A percentile compares a stretch with the other conserved stretches of the same genome.
These are phyloP conservation scores for Psephotus haematonotus DNA, from an alignment of 2,113 vertebrate genomes.

Conservation along the genomic window DNA sequence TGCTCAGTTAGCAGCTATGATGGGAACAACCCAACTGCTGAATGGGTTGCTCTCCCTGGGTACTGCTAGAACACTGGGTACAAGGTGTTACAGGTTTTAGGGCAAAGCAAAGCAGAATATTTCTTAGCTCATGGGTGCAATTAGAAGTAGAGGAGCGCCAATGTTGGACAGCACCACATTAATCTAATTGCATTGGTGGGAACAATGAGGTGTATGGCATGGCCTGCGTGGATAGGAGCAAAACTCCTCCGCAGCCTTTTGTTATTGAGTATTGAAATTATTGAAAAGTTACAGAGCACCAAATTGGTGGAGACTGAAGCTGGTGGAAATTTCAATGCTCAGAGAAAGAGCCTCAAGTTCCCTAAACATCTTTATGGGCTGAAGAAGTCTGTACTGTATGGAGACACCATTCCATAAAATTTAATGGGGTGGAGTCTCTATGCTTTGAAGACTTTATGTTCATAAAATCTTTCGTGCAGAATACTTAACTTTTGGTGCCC, in stretches of 20 bases:
- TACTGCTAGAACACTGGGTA: not conserved
- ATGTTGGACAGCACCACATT: not conserved
- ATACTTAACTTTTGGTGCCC: not conserved
- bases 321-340: not conserved
- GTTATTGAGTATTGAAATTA: not conserved
- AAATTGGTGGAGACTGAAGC: not conserved
- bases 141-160: not conserved
- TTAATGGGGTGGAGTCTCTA: not conserved
- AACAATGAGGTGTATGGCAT: not conserved
- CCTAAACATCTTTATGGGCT: not conserved
- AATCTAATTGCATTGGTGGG: not conserved
- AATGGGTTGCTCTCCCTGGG: not conserved
- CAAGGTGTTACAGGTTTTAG: not conserved
- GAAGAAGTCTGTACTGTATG: not conserved
- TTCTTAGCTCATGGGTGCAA: not conserved
- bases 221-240: not conserved
- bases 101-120: not conserved
- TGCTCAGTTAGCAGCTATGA: not conserved
- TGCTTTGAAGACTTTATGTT: conserved; percentile 1
- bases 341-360: not conserved
- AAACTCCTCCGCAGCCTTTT: not conserved
- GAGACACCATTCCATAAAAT: not conserved
- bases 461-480: not conserved
- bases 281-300: not conserved
- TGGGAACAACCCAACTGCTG: not conserved